phyloP scores from a whole-genome alignment of 2,888 invertebrate species.

The Ophioninae sp. region DNA sequence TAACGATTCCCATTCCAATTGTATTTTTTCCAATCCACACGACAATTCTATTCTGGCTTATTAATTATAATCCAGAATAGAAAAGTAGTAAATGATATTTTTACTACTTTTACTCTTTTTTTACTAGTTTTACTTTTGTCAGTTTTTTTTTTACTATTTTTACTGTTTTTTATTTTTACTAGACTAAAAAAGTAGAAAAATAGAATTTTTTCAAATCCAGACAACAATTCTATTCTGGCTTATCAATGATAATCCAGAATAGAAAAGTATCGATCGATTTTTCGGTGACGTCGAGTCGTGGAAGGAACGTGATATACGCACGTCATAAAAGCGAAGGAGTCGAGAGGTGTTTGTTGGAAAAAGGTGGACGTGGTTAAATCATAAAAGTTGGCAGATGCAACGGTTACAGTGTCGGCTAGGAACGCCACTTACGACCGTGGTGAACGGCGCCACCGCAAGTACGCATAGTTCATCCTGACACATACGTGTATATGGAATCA shows the following conservation, averaged over 20 bases:
- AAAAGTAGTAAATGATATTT: too few relatives aligned
- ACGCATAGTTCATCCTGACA: constrained; percentile 23
- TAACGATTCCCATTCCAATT: too few relatives aligned
- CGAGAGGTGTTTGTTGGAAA: background rate
- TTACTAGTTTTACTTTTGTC: too few relatives aligned
- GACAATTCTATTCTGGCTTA: background rate
- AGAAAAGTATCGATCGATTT: constrained; percentile 40
- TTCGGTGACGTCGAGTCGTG: constrained; percentile 53
- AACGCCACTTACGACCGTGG: constrained; percentile 10
- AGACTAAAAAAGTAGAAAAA: too few relatives aligned
- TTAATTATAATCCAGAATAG: background rate
- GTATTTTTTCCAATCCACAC: too few relatives aligned
- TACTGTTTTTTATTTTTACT: too few relatives aligned
- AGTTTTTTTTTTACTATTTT: too few relatives aligned
- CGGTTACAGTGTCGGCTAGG: constrained; percentile 28
- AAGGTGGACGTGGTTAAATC: constrained; percentile 45
- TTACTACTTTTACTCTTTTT: too few relatives aligned
- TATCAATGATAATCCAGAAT: background rate
- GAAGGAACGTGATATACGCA: constrained; percentile 79
- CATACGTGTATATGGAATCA: background rate
- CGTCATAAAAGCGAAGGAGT: constrained; percentile 75
- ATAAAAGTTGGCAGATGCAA: constrained; percentile 64
- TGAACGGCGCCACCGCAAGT: constrained; percentile 49
- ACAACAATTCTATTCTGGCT: background rate
- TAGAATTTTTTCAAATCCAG: too few relatives aligned